These are phyloP conservation scores for Psittacula cyanocephala DNA, from an alignment of 2,113 vertebrate species.

Conservation along the genomic window DNA sequence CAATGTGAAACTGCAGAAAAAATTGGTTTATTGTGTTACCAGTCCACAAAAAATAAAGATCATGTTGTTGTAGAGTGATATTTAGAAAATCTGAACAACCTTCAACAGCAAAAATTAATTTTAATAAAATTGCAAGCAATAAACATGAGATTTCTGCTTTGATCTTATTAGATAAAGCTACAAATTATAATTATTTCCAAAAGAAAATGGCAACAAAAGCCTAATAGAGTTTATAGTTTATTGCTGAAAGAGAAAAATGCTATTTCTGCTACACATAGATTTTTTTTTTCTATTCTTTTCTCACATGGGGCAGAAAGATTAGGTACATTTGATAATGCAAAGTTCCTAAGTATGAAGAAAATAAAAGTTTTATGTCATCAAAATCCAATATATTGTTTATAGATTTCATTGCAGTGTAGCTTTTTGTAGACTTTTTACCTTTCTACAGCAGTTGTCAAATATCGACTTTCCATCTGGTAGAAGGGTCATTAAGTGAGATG, in stretches of 20 bases:
- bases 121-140: neutral
- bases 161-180: neutral
- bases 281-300: neutral
- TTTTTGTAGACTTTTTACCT: constrained; percentile 74
- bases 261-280: neutral
- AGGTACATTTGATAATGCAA: neutral
- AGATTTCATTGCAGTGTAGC: neutral
- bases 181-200: neutral
- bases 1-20: neutral
- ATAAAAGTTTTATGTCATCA: neutral
- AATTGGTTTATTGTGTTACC: neutral
- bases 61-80: neutral
- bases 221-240: neutral
- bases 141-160: neutral
- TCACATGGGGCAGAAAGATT: neutral
- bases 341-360: neutral
- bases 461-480: constrained; percentile 68
- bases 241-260: neutral
- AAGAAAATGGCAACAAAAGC: neutral
- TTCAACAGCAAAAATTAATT: neutral
- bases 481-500: constrained; percentile 37
- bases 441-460: constrained; percentile 78
- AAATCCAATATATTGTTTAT: neutral
- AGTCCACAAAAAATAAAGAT: neutral
- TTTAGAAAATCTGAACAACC: neutral